Evolutionary conservation across 2,888 invertebrate genomes (phyloP).

Genomic region (Aquatica leii): DNA sequence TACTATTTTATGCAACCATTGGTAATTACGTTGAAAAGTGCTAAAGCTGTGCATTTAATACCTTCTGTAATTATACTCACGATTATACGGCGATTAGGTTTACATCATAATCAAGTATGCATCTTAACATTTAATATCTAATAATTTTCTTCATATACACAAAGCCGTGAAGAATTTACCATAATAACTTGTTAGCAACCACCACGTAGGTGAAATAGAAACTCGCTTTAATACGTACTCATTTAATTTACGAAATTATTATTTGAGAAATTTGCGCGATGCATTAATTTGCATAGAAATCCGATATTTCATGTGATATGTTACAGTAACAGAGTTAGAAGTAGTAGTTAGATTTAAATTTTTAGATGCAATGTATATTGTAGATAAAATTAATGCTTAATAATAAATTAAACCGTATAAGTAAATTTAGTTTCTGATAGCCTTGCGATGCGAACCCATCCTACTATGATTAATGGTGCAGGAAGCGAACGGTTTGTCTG

Average conservation of each 20-base stretch:
- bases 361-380: not conserved
- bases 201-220: not conserved
- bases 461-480: conserved; percentile 55
- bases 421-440: conserved; percentile 10
- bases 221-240: not conserved
- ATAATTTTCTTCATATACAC: conserved; percentile 16
- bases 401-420: conserved; percentile 14
- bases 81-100: conserved; percentile 22
- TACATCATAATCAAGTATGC: conserved; percentile 32
- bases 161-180: conserved; percentile 8
- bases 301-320: conserved; percentile 6
- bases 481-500: conserved; percentile 56
- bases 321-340: not conserved
- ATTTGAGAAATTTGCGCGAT: not conserved
- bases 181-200: conserved; percentile 6
- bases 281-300: conserved; percentile 3
- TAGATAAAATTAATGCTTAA: conserved; percentile 21
- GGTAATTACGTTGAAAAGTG: conserved; percentile 44
- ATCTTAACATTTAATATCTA: conserved; percentile 25
- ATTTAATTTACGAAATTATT: conserved; percentile 1
- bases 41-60: conserved; percentile 41
- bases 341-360: conserved; percentile 8
- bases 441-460: conserved; percentile 35
- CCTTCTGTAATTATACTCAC: conserved; percentile 23
- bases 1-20: conserved; percentile 46